Percentiles rank a stretch among this genome's conserved stretches.
These are phyloP conservation scores for Nyleta sp. DNA, from an alignment of 2,888 invertebrate species.

Conservation along the genomic window DNA sequence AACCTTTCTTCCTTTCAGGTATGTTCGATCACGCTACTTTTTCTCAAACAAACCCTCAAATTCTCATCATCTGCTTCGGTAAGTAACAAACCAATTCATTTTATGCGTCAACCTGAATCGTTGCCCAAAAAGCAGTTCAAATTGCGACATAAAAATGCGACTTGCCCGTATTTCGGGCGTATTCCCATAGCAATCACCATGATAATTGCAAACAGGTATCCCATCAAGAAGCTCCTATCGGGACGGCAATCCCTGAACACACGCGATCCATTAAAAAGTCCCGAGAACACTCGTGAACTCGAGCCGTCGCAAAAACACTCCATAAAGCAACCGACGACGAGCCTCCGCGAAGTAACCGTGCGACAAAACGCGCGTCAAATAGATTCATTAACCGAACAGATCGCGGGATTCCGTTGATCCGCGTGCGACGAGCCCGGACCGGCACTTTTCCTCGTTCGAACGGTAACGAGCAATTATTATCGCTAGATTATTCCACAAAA, in stretches of 20 bases:
- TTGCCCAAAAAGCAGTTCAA: too few species aligned
- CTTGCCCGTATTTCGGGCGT: too few species aligned
- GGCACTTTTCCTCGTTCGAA: slow-evolving; percentile 38
- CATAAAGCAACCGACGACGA: slow-evolving; percentile 6
- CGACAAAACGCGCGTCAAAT: slow-evolving; percentile 35
- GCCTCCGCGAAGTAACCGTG: slow-evolving; percentile 9
- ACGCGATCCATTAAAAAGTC: slow-evolving; percentile 6
- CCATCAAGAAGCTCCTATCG: too few species aligned
- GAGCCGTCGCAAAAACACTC: slow-evolving; percentile 4
- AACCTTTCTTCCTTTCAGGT: too few species aligned
- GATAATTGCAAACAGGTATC: too few species aligned
- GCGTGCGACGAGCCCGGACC: slow-evolving; percentile 38
- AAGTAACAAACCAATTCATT: too few species aligned
- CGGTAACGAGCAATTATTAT: slow-evolving; percentile 60
- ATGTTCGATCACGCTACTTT: too few species aligned
- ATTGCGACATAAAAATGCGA: too few species aligned
- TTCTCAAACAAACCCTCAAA: too few species aligned
- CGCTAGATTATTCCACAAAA: slow-evolving; percentile 64
- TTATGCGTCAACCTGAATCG: too few species aligned
- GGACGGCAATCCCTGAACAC: slow-evolving; percentile 1
- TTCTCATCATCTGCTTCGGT: too few species aligned
- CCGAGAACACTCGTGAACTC: slow-evolving; percentile 7
- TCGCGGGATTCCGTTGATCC: slow-evolving; percentile 31
- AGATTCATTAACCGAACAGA: slow-evolving; percentile 29
- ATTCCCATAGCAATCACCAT: too few species aligned